Evolutionary conservation across 2,888 invertebrate genomes (phyloP).

Genomic region (Andrena trimmerana): DNA sequence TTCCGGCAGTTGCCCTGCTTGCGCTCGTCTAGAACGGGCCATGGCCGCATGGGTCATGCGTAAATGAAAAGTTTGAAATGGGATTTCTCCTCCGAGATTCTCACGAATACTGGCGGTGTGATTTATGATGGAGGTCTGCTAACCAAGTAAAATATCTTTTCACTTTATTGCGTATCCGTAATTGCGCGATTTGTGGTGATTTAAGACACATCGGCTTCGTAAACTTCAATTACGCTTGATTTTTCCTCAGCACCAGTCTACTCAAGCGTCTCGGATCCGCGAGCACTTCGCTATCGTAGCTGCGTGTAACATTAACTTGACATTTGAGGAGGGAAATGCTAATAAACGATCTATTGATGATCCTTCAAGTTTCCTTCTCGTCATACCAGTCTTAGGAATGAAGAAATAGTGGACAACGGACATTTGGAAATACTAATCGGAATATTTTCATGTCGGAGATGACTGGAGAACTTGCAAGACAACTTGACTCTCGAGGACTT

Average conservation of each 20-base stretch:
- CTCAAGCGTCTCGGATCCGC: not conserved
- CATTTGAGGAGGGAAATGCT: not conserved
- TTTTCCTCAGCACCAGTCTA: not conserved
- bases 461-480: too few species aligned
- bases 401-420: not conserved
- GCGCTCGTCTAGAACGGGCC: too few species aligned
- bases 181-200: slow-evolving; percentile 18
- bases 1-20: too few species aligned
- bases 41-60: too few species aligned
- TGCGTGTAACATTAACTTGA: not conserved
- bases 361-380: slow-evolving; percentile 6
- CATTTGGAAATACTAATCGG: not conserved
- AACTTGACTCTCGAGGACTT: too few species aligned
- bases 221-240: slow-evolving; percentile 36
- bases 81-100: slow-evolving; percentile 45
- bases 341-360: slow-evolving; percentile 5
- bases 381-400: not conserved
- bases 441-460: too few species aligned
- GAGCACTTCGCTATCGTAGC: not conserved
- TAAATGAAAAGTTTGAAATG: slow-evolving; percentile 28
- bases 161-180: slow-evolving; percentile 30
- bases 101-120: slow-evolving; percentile 13
- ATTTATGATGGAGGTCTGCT: slow-evolving; percentile 27
- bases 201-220: slow-evolving; percentile 28
- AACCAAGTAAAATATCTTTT: slow-evolving; percentile 42